Evolutionary conservation across 2,888 invertebrate genomes (phyloP), one percentile per base, ranked within the genome.

Genomic region (Geophilus truncorum): DNA sequence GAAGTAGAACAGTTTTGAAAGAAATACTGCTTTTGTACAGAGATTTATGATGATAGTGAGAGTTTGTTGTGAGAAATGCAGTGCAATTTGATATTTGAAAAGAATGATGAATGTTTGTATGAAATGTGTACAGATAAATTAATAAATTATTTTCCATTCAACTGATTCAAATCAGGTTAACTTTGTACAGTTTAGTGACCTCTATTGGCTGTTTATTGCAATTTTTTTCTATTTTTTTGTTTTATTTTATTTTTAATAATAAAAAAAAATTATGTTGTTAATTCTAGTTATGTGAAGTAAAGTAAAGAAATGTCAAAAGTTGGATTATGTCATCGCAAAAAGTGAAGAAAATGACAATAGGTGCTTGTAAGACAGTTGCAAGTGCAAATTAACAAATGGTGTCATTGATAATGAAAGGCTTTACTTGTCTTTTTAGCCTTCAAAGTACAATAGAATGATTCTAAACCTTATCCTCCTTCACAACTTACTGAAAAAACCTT

Each of bases 1-100:
- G 70, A 70, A 70, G 7, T 70, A 25, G 70, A 70, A 70, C 70
- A 70, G 51, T 18, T 70, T 70, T 70, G 70, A 28, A 70, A 28
- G 70, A 70, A 70, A 70, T 70, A 70, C 28, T 70, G 28, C 70
- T 70, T n/a, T 70, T 70, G 70, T 70, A 70, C n/a, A 70, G 70
- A 70, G 51, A 51, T 51, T 51, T 70, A 28, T 70, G n/a, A 70
- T 28, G 70, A 70, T 70, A 70, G 70, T 70, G 70, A 70, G 70
- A 70, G 70, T 70, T 62, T 28, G 70, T 70, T 70, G 10, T 70
- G 70, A 28, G 28, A 70, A 70, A 28, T 70, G 70, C 70, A 70
- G 28, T 70, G n/a, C n/a, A n/a, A n/a, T 70, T 51, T 51, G 5
- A 25, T 25, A 9, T 23, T 70, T 23, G 9, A 28, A 70, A 70